A percentile compares a stretch with the other conserved stretches of the same genome.
phyloP scores from a whole-genome alignment of 2,113 vertebrate species.

The Thamnophis sirtalis region DNA sequence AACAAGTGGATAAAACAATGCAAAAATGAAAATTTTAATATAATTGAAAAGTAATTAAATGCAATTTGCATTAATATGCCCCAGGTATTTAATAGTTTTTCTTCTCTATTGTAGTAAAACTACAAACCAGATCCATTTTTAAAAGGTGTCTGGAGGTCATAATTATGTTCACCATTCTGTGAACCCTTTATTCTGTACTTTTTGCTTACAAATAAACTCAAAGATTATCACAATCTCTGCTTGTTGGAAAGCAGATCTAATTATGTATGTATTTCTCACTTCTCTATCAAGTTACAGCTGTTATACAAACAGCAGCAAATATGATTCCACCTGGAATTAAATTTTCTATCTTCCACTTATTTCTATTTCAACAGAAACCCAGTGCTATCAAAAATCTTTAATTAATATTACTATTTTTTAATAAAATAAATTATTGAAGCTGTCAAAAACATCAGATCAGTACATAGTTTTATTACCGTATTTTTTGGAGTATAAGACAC shows the following conservation, averaged over 20 bases:
- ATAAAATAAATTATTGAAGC: neutral
- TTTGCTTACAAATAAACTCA: neutral
- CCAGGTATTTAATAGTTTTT: neutral
- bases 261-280: neutral
- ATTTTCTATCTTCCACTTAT: neutral
- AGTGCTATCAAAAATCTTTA: neutral
- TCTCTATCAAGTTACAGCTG: neutral
- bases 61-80: neutral
- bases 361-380: neutral
- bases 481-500: too few relatives aligned
- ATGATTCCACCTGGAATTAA: neutral
- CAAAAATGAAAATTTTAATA: neutral
- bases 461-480: neutral
- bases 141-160: neutral
- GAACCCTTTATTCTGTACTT: neutral
- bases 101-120: neutral
- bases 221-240: neutral
- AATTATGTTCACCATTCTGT: neutral
- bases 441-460: conserved; percentile 1
- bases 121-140: neutral
- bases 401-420: conserved; percentile 2
- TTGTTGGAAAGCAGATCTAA: neutral
- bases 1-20: neutral
- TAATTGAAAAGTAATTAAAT: neutral
- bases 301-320: neutral